Conservation (phyloP, 2,113 vertebrate species). For the Murina feae region DNA sequence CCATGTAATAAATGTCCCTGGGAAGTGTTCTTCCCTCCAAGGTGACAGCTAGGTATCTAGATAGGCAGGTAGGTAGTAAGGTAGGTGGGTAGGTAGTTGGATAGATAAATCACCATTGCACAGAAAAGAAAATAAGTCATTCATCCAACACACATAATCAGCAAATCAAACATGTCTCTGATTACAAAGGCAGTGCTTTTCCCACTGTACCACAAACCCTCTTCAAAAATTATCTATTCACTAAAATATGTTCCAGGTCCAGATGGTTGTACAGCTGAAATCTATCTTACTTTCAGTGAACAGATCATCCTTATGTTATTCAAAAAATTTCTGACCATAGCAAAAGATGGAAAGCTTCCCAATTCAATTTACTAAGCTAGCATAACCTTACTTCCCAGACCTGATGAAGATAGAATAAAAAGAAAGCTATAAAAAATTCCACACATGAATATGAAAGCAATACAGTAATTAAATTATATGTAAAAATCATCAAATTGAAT, state of each 20-base stretch:
- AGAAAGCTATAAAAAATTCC: background rate
- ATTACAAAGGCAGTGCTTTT: slow-evolving; percentile 59
- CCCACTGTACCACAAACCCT: slow-evolving; percentile 52
- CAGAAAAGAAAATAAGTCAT: slow-evolving; percentile 32
- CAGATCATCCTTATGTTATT: slow-evolving; percentile 74
- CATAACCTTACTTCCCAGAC: slow-evolving; percentile 65
- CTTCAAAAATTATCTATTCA: slow-evolving; percentile 65
- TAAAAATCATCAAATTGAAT: slow-evolving; percentile 38
- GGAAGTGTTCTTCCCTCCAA: background rate
- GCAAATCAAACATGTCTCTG: slow-evolving; percentile 40
- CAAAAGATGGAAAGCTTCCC: slow-evolving; percentile 71
- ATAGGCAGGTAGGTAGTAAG: background rate
- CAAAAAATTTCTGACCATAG: slow-evolving; percentile 75
- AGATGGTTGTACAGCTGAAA: slow-evolving; percentile 76
- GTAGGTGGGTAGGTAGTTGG: background rate
- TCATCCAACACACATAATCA: background rate
- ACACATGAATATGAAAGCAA: slow-evolving; percentile 11
- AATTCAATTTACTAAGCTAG: slow-evolving; percentile 70
- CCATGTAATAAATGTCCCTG: background rate
- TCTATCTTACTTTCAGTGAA: slow-evolving; percentile 71
- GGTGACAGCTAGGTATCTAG: background rate
- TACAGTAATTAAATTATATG: background rate
- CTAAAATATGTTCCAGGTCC: slow-evolving; percentile 74
- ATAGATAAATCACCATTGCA: background rate
- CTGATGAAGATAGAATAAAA: background rate